Percentiles rank a stretch among this genome's conserved stretches.
Conservation (phyloP, 92 coral and sea anemone genomes). For the Zoanthus solanderi region DNA sequence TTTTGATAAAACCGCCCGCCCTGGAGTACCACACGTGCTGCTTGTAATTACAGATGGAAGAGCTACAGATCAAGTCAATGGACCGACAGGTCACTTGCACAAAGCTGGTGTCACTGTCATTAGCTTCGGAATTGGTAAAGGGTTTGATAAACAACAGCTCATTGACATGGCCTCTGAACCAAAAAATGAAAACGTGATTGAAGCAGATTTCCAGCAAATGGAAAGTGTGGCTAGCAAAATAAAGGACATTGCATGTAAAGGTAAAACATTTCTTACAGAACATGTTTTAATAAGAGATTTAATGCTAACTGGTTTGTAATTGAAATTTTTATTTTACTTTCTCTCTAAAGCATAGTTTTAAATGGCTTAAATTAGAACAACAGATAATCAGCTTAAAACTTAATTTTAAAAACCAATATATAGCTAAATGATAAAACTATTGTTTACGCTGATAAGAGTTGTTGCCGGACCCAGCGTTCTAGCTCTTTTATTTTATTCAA, state of each 20-base stretch:
- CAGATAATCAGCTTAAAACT: no score
- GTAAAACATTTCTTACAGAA: constrained; percentile 30
- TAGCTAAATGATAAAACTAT: no score
- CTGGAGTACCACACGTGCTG: constrained; percentile 32
- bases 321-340: no score
- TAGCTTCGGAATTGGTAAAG: constrained; percentile 27
- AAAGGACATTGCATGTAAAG: constrained; percentile 50
- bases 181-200: constrained; percentile 21
- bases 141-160: background rate
- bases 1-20: background rate
- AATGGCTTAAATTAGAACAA: no score
- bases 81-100: constrained; percentile 22
- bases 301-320: no score
- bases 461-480: no score
- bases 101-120: constrained; percentile 18
- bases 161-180: constrained; percentile 45
- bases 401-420: no score
- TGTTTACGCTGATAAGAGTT: no score
- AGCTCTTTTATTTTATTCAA: no score
- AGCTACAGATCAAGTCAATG: constrained; percentile 29
- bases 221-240: constrained; percentile 27
- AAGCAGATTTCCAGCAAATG: constrained; percentile 28
- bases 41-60: constrained; percentile 53
- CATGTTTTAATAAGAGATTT: no score
- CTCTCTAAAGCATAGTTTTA: no score